Conservation (phyloP, 2,888 invertebrate species). For the Boloria euphrosyne region DNA sequence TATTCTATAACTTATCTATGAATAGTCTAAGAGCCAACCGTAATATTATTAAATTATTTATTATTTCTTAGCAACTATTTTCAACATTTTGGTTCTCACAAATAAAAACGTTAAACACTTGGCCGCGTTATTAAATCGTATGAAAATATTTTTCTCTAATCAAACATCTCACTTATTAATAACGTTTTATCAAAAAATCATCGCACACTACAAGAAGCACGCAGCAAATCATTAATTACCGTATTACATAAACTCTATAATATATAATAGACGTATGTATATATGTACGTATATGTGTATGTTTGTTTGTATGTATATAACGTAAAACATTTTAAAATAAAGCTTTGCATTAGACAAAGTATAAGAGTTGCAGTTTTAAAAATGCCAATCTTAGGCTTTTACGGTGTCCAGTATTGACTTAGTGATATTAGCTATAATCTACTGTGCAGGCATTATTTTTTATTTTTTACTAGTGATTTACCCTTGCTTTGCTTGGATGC, state of each 20-base stretch:
- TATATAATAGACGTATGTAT: not conserved
- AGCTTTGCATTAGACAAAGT: too few relatives aligned
- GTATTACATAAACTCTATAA: constrained; percentile 2
- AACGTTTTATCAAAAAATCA: constrained; percentile 19
- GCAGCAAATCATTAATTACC: constrained; percentile 2
- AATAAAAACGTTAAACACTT: constrained; percentile 6
- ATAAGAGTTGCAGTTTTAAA: too few relatives aligned
- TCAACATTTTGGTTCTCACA: not conserved
- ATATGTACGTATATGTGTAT: too few relatives aligned
- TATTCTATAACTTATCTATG: too few relatives aligned
- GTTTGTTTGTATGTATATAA: too few relatives aligned
- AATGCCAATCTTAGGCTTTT: too few relatives aligned
- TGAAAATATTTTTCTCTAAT: constrained; percentile 25
- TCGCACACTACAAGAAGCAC: constrained; percentile 20
- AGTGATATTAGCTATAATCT: too few relatives aligned
- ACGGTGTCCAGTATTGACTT: too few relatives aligned
- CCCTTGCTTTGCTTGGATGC: too few relatives aligned
- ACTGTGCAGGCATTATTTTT: too few relatives aligned
- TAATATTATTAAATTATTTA: not conserved
- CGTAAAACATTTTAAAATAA: too few relatives aligned
- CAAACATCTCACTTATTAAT: constrained; percentile 16
- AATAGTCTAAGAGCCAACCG: not conserved
- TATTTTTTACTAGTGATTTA: too few relatives aligned
- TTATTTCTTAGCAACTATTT: not conserved
- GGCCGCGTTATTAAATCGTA: constrained; percentile 5